phyloP scores from a whole-genome alignment of 2,113 vertebrate species.

The Tretioscincus oriximinensis region DNA sequence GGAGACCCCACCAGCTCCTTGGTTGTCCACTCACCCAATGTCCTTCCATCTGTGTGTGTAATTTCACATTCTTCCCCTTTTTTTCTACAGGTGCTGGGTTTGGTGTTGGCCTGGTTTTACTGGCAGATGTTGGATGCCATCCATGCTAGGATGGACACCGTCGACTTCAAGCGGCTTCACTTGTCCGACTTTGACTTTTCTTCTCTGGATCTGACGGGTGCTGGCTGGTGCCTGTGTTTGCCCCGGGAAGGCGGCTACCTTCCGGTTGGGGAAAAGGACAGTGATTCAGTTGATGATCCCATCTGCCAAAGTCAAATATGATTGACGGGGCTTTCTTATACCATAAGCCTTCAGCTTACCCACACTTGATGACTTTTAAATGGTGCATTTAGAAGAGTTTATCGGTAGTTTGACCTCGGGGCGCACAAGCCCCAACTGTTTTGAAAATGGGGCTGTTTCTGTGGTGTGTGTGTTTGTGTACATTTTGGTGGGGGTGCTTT shows the following conservation, averaged over 20 bases:
- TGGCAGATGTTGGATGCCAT: conserved; percentile 85
- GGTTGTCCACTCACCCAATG: too few species aligned
- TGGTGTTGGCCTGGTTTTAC: conserved; percentile 82
- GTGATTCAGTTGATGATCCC: conserved; percentile 9
- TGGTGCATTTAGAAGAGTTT: background rate
- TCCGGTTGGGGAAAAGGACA: conserved; percentile 57
- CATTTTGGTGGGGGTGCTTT: too few species aligned
- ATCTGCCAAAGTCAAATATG: conserved; percentile 4
- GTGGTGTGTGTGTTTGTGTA: too few species aligned
- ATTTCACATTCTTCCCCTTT: accelerated
- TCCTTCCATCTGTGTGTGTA: background rate
- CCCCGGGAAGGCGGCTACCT: conserved; percentile 85
- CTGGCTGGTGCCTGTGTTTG: conserved; percentile 88
- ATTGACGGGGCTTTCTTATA: background rate
- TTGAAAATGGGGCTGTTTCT: background rate
- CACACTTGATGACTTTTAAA: accelerated
- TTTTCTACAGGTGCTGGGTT: conserved; percentile 76
- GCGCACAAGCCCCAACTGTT: background rate
- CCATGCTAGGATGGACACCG: conserved; percentile 72
- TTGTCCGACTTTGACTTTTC: conserved; percentile 64
- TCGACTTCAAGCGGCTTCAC: conserved; percentile 77
- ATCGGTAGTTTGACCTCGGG: accelerated
- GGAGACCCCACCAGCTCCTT: too few species aligned
- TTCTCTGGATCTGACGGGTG: conserved; percentile 79
- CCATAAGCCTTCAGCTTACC: background rate